Percentiles rank a stretch among this genome's conserved stretches.
Evolutionary conservation across 2,888 invertebrate genomes (phyloP).

Genomic region (Thalpophila matura): DNA sequence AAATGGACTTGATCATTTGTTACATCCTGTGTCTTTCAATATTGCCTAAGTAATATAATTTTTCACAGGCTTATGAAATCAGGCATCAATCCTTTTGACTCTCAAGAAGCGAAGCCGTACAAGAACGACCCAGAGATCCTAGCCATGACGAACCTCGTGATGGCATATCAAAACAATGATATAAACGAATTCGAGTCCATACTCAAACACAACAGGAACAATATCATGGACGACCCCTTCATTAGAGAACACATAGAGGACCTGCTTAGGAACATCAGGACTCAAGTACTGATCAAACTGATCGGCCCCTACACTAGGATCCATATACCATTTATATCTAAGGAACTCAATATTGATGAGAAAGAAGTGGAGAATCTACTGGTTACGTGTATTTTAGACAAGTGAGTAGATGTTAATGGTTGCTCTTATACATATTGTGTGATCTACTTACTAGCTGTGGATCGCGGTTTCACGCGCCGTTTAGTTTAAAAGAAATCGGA

Average conservation of each 20-base stretch:
- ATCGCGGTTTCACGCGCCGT: no score
- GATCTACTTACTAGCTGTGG: no score
- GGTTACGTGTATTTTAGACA: slow-evolving; percentile 99
- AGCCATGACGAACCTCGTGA: slow-evolving; percentile 99
- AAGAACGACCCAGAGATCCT: slow-evolving; percentile 99
- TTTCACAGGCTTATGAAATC: slow-evolving; percentile 98
- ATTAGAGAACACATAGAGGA: slow-evolving; percentile 99
- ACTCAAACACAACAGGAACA: slow-evolving; percentile 96
- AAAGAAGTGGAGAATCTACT: slow-evolving; percentile 98
- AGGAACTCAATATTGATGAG: slow-evolving; percentile 97
- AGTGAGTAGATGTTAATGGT: slow-evolving; percentile 90
- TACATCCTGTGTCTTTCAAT: not conserved
- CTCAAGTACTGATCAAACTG: slow-evolving; percentile 98
- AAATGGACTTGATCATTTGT: no score
- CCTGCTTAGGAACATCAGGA: slow-evolving; percentile 98
- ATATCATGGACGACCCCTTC: slow-evolving; percentile 99
- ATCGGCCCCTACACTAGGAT: slow-evolving; percentile 99
- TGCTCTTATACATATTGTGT: no score
- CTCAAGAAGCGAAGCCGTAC: slow-evolving; percentile 99
- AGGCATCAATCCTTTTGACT: slow-evolving; percentile 99
- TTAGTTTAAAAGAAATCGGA: no score
- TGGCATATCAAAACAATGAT: slow-evolving; percentile 99
- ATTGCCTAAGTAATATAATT: not conserved
- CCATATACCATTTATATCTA: slow-evolving; percentile 99
- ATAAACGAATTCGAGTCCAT: slow-evolving; percentile 99